Conservation (phyloP, 2,113 vertebrate genomes). For the Grallaria varia region DNA sequence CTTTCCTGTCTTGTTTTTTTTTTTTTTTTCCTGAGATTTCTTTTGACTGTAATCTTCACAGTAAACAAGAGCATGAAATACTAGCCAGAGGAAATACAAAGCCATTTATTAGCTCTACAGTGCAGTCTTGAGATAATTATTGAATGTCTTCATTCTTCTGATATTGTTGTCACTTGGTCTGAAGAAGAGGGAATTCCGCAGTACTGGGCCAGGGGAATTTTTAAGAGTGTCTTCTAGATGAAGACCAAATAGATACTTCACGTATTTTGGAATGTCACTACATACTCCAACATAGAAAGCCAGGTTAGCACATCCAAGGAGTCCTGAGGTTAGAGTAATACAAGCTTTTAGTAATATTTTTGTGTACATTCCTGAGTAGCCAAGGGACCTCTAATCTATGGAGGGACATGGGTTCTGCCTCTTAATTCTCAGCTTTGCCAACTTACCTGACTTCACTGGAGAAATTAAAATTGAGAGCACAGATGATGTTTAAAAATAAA, state of each 20-base stretch:
- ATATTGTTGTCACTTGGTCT: background rate
- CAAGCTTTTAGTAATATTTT: background rate
- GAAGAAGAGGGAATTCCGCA: background rate
- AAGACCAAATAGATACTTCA: background rate
- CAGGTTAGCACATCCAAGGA: background rate
- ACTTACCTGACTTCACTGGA: background rate
- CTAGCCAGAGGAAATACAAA: background rate
- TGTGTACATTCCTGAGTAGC: background rate
- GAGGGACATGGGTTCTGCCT: background rate
- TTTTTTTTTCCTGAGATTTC: background rate
- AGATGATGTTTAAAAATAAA: background rate
- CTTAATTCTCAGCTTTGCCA: background rate
- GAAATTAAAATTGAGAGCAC: background rate
- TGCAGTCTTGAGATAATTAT: background rate
- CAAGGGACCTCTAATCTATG: background rate
- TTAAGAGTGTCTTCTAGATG: background rate
- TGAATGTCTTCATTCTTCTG: background rate
- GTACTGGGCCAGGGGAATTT: background rate
- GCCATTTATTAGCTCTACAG: background rate
- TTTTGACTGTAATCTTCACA: background rate
- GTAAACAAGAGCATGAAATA: background rate
- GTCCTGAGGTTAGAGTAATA: background rate
- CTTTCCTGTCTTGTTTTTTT: no score
- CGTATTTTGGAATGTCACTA: background rate
- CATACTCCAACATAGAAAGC: background rate